Percentiles rank a stretch among this genome's conserved stretches.
phyloP scores from a whole-genome alignment of 2,113 vertebrate species.

The Ageneiosus marmoratus region DNA sequence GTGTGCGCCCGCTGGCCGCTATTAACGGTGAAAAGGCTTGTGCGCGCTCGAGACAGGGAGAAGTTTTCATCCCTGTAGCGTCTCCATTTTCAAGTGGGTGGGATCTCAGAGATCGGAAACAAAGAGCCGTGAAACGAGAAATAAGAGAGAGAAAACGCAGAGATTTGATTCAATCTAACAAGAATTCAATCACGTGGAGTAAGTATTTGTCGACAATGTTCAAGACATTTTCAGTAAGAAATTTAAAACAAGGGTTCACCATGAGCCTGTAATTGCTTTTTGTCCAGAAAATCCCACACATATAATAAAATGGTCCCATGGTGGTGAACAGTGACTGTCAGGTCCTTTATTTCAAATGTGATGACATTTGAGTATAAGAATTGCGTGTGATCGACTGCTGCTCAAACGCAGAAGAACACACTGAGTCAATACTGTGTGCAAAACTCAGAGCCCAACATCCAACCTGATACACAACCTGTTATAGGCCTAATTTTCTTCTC shows the following conservation, averaged over 20 bases:
- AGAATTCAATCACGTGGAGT: constrained; percentile 74
- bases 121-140: constrained; percentile 73
- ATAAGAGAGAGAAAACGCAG: constrained; percentile 50
- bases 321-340: not conserved
- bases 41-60: constrained; percentile 53
- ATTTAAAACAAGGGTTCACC: not conserved
- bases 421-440: not conserved
- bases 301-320: not conserved
- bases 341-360: not conserved
- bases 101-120: constrained; percentile 77
- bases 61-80: constrained; percentile 36
- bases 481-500: too few species aligned
- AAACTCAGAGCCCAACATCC: not conserved
- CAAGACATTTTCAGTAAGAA: constrained; percentile 55
- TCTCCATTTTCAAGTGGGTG: constrained; percentile 75
- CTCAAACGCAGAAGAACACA: not conserved
- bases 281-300: not conserved
- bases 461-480: not conserved
- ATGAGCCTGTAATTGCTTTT: not conserved
- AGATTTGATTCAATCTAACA: constrained; percentile 71
- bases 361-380: not conserved
- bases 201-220: constrained; percentile 71
- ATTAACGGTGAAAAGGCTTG: constrained; percentile 56
- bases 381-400: not conserved
- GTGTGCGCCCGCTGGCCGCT: constrained; percentile 62